Conservation (phyloP, 1,140 invertebrate genomes). For the Cotesia glomerata region DNA sequence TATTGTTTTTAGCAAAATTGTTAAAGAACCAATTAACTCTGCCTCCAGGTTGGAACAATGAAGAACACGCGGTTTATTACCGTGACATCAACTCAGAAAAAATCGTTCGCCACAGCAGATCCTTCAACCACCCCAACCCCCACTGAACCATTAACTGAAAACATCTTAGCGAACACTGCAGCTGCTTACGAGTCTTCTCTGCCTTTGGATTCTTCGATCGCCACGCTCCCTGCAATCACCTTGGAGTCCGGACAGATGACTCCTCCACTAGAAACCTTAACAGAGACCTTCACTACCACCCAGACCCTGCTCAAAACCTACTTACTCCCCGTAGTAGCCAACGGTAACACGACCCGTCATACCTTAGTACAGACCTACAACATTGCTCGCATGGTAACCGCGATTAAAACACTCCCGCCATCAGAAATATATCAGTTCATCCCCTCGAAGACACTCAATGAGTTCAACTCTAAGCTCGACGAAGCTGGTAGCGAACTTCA, state of each 20-base stretch:
- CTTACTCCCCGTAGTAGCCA: slow-evolving; percentile 79
- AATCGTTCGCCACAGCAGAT: slow-evolving; percentile 71
- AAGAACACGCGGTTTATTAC: slow-evolving; percentile 88
- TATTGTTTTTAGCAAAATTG: too few relatives aligned
- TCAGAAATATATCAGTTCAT: slow-evolving; percentile 86
- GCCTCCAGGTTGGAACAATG: slow-evolving; percentile 76
- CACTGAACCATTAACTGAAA: slow-evolving; percentile 82
- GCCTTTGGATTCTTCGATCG: slow-evolving; percentile 76
- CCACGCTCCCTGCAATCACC: slow-evolving; percentile 80
- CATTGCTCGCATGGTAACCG: slow-evolving; percentile 83
- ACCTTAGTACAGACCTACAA: slow-evolving; percentile 89
- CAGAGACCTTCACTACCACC: slow-evolving; percentile 88
- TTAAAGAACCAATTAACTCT: neutral
- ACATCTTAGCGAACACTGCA: slow-evolving; percentile 80
- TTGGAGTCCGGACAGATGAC: slow-evolving; percentile 77
- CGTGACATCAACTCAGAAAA: slow-evolving; percentile 81
- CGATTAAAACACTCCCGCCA: slow-evolving; percentile 86
- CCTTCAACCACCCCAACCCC: slow-evolving; percentile 65
- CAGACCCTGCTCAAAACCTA: slow-evolving; percentile 86
- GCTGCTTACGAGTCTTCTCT: slow-evolving; percentile 76
- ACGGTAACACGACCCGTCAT: slow-evolving; percentile 74
- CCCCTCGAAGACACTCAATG: slow-evolving; percentile 84
- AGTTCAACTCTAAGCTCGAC: slow-evolving; percentile 84
- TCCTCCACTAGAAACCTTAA: slow-evolving; percentile 84
- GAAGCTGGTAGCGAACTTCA: slow-evolving; percentile 88